These are phyloP conservation scores for Standfussiana lucernea DNA, from an alignment of 2,888 invertebrate species.

Conservation along the genomic window DNA sequence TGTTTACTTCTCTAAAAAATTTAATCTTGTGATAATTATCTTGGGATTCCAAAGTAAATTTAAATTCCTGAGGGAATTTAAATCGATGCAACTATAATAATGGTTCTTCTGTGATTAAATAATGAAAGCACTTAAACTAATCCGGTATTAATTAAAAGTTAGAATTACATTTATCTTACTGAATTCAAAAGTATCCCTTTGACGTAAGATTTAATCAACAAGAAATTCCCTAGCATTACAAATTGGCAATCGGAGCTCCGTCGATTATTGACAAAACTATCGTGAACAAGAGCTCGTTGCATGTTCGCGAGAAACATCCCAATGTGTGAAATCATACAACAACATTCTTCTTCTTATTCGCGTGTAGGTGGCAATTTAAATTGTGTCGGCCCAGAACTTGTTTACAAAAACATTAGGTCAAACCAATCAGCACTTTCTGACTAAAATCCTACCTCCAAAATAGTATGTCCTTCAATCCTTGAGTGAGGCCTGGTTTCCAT, in stretches of 20 bases:
- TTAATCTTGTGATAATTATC: neutral
- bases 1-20: neutral
- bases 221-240: neutral
- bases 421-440: neutral
- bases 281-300: neutral
- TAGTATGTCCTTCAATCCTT: neutral
- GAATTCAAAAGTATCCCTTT: neutral
- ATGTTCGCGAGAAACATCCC: neutral
- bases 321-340: neutral
- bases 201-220: neutral
- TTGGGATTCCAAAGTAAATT: neutral
- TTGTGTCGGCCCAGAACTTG: neutral
- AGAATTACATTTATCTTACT: neutral
- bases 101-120: slow-evolving; percentile 17
- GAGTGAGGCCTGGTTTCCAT: neutral
- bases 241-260: neutral
- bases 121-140: slow-evolving; percentile 4
- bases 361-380: neutral
- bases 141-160: neutral
- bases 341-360: neutral
- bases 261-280: neutral
- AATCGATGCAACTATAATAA: neutral
- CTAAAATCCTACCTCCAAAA: neutral
- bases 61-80: neutral
- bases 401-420: neutral